phyloP scores from a whole-genome alignment of 1,140 invertebrate genomes.

The Coptotermes formosanus region DNA sequence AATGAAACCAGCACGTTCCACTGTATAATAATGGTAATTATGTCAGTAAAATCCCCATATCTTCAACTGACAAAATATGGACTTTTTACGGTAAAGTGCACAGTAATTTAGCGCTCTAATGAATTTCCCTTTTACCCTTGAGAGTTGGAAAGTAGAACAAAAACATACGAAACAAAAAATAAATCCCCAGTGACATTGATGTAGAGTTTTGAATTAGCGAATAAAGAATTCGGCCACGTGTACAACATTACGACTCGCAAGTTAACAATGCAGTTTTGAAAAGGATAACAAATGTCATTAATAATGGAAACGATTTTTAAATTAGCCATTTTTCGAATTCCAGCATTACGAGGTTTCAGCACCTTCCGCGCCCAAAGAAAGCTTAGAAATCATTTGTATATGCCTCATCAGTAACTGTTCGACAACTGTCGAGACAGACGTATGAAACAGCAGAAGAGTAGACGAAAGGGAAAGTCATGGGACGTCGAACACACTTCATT shows the following conservation, averaged over 20 bases:
- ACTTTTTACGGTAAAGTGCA: neutral
- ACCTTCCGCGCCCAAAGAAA: too few relatives aligned
- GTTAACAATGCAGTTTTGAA: neutral
- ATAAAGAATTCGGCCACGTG: neutral
- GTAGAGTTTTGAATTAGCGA: neutral
- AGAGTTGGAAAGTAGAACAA: neutral
- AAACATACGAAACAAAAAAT: neutral
- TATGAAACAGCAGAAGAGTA: too few relatives aligned
- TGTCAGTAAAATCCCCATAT: neutral
- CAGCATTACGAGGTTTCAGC: too few relatives aligned
- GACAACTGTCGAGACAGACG: too few relatives aligned
- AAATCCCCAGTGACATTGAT: neutral
- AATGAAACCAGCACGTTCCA: neutral
- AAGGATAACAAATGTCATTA: neutral
- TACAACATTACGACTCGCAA: neutral
- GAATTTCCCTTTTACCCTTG: neutral
- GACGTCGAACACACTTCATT: too few relatives aligned
- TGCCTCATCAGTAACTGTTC: too few relatives aligned
- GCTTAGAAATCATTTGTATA: too few relatives aligned
- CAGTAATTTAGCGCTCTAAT: constrained; percentile 13
- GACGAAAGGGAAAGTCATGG: too few relatives aligned
- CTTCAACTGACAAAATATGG: neutral
- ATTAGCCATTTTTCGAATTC: too few relatives aligned
- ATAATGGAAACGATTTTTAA: too few relatives aligned
- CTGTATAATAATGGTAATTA: neutral